Evolutionary conservation across 2,113 vertebrate genomes (phyloP).

Genomic region (Pseudopodoces humilis): DNA sequence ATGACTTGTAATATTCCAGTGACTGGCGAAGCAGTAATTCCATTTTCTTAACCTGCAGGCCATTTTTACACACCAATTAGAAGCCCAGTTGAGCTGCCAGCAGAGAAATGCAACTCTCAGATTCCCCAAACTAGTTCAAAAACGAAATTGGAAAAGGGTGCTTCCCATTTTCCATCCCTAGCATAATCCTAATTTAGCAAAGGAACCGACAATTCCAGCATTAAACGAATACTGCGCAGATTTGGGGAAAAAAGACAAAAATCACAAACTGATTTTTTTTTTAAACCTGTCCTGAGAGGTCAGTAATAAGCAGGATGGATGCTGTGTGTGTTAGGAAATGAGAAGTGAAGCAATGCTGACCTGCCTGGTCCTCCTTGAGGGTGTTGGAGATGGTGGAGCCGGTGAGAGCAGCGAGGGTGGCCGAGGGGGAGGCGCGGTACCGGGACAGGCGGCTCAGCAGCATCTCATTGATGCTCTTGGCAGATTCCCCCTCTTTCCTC

Average conservation of each 20-base stretch:
- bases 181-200: not conserved
- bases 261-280: fast-evolving
- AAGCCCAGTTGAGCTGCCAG: not conserved
- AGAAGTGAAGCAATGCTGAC: conserved; percentile 65
- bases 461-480: conserved; percentile 98
- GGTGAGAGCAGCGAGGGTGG: conserved; percentile 93
- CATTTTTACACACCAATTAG: not conserved
- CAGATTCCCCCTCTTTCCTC: conserved; percentile 96
- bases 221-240: fast-evolving
- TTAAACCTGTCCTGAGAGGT: not conserved
- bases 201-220: not conserved
- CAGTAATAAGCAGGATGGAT: not conserved
- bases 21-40: not conserved
- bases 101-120: not conserved
- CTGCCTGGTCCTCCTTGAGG: conserved; percentile 95
- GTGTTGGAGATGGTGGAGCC: conserved; percentile 98
- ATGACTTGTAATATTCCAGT: not conserved
- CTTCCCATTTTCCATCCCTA: not conserved
- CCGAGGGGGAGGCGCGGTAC: conserved; percentile 94
- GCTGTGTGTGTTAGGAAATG: not conserved
- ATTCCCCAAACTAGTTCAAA: not conserved
- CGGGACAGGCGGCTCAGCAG: conserved; percentile 95
- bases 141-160: not conserved
- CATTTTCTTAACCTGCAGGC: not conserved
- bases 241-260: not conserved